Conservation (phyloP, 1,140 invertebrate species). For the Rhagoletis pomonella region DNA sequence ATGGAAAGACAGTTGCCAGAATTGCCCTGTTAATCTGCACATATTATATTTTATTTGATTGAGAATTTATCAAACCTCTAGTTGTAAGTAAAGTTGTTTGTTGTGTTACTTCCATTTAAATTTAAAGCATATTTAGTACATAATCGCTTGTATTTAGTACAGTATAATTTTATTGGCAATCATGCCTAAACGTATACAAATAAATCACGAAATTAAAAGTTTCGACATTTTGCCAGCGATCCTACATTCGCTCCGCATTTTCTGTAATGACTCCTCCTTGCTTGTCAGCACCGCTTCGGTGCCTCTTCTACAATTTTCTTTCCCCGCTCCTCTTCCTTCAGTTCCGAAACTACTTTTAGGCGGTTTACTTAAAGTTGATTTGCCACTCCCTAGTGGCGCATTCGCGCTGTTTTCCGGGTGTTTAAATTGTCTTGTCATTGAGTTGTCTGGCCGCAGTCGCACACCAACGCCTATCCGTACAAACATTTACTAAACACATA, state of each 20-base stretch:
- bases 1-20: too few species aligned
- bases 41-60: too few species aligned
- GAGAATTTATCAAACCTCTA: too few species aligned
- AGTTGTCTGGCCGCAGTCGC: conserved; percentile 31
- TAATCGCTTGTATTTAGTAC: not conserved
- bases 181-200: conserved; percentile 14
- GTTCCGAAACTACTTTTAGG: not conserved
- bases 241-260: not conserved
- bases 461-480: not conserved
- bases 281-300: not conserved
- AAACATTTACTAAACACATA: not conserved
- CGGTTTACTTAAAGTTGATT: conserved; percentile 53
- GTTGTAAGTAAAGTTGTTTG: too few species aligned
- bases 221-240: not conserved
- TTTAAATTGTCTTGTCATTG: conserved; percentile 56
- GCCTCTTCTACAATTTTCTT: not conserved
- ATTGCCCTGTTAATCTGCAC: too few species aligned
- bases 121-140: not conserved
- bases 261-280: too few species aligned
- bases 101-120: too few species aligned
- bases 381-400: conserved; percentile 16
- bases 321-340: not conserved
- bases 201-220: conserved; percentile 37
- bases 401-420: conserved; percentile 36
- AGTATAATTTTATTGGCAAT: not conserved